phyloP scores from a whole-genome alignment of 2,113 vertebrate species.

The Pao palembangensis region DNA sequence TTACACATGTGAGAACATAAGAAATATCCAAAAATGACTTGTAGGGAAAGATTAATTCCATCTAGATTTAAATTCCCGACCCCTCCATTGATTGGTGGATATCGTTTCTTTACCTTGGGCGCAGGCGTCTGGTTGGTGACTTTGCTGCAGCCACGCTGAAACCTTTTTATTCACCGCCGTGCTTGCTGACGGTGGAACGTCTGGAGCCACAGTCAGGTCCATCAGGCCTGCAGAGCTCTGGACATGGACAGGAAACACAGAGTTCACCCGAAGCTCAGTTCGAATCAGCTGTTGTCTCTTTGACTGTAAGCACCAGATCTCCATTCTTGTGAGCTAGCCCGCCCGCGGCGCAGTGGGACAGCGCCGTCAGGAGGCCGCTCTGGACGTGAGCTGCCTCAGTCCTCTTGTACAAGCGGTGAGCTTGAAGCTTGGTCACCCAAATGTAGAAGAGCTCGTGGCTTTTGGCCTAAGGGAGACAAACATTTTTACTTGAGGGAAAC shows the following conservation, averaged over 20 bases:
- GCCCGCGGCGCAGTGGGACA: slow-evolving; percentile 13
- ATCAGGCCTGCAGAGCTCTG: slow-evolving; percentile 36
- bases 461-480: slow-evolving; percentile 75
- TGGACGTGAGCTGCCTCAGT: slow-evolving; percentile 65
- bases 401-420: slow-evolving; percentile 80
- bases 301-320: slow-evolving; percentile 40
- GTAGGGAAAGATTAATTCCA: too few relatives aligned
- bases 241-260: not conserved
- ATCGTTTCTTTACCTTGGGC: slow-evolving; percentile 73
- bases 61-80: too few relatives aligned
- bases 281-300: not conserved
- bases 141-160: slow-evolving; percentile 84
- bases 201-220: slow-evolving; percentile 12
- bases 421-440: slow-evolving; percentile 87
- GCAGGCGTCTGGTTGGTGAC: slow-evolving; percentile 78
- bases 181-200: slow-evolving; percentile 46
- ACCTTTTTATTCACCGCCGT: slow-evolving; percentile 75
- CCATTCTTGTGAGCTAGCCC: slow-evolving; percentile 61
- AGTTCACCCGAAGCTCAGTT: not conserved
- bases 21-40: too few relatives aligned
- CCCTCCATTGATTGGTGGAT: too few relatives aligned
- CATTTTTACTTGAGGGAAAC: not conserved
- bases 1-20: too few relatives aligned
- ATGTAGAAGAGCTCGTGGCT: slow-evolving; percentile 85
- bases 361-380: slow-evolving; percentile 43